These are phyloP conservation scores for Athalia rosae DNA, from an alignment of 2,888 invertebrate genomes.

Conservation along the genomic window DNA sequence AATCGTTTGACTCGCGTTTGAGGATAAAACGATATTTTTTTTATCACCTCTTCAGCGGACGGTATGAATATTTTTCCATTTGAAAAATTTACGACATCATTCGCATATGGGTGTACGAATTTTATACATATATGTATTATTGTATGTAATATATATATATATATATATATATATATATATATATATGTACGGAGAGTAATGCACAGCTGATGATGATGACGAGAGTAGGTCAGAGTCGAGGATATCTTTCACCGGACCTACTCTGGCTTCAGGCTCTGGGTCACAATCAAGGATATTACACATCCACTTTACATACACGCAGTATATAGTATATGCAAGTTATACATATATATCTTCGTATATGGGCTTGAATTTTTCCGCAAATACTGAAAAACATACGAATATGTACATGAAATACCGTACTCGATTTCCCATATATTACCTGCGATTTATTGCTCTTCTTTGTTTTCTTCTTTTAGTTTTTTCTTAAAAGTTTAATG, in stretches of 20 bases:
- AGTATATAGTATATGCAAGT: background rate
- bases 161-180: background rate
- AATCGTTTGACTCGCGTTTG: too few relatives aligned
- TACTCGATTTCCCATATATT: too few relatives aligned
- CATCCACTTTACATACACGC: background rate
- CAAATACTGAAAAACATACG: too few relatives aligned
- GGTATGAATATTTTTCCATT: background rate
- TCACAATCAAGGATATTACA: conserved; percentile 42
- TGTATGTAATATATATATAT: background rate
- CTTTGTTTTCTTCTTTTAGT: too few relatives aligned
- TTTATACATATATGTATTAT: background rate
- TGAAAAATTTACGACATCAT: background rate
- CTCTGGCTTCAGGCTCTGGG: conserved; percentile 43
- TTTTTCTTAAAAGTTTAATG: too few relatives aligned
- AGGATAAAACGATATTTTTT: too few relatives aligned
- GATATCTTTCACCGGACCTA: conserved; percentile 45
- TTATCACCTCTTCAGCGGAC: background rate
- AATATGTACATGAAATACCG: too few relatives aligned
- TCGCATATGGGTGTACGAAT: background rate
- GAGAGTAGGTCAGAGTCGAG: conserved; percentile 44
- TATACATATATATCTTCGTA: background rate
- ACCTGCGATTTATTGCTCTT: too few relatives aligned
- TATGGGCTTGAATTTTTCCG: background rate
- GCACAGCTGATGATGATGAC: conserved; percentile 25
- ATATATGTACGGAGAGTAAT: conserved; percentile 3